Evolutionary conservation across 2,888 invertebrate genomes (phyloP).

Genomic region (Lasius fuliginosus): DNA sequence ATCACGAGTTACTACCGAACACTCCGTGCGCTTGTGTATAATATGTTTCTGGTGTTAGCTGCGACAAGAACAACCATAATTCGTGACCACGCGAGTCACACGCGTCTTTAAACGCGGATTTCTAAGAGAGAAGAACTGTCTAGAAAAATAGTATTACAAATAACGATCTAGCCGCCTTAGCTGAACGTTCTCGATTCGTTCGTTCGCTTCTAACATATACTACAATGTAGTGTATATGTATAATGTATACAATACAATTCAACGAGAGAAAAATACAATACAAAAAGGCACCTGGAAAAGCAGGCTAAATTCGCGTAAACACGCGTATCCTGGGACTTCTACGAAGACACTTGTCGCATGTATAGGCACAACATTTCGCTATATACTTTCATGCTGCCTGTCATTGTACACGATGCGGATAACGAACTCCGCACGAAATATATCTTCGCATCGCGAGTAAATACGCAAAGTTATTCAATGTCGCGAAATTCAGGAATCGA

Average conservation of each 20-base stretch:
- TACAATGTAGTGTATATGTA: slow-evolving; percentile 35
- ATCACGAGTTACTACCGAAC: slow-evolving; percentile 2
- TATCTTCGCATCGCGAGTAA: slow-evolving; percentile 69
- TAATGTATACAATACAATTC: slow-evolving; percentile 77
- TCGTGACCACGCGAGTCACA: slow-evolving; percentile 50
- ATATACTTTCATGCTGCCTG: slow-evolving; percentile 79
- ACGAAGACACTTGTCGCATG: slow-evolving; percentile 70
- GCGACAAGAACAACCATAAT: slow-evolving; percentile 73
- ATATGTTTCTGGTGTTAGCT: slow-evolving; percentile 71
- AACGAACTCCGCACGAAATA: slow-evolving; percentile 38
- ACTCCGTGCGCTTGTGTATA: slow-evolving; percentile 11
- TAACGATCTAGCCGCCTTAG: slow-evolving; percentile 72
- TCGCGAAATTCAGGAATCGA: not conserved
- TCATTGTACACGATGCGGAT: slow-evolving; percentile 72
- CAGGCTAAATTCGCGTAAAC: slow-evolving; percentile 66
- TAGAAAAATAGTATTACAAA: slow-evolving; percentile 77
- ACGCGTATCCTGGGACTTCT: slow-evolving; percentile 48
- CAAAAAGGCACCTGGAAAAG: slow-evolving; percentile 78
- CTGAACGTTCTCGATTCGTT: slow-evolving; percentile 61
- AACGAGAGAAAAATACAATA: slow-evolving; percentile 72
- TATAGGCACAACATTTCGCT: slow-evolving; percentile 78
- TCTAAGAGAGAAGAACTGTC: slow-evolving; percentile 70
- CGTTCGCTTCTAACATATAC: slow-evolving; percentile 34
- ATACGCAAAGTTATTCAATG: slow-evolving; percentile 58
- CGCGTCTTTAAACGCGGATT: slow-evolving; percentile 43